Conservation (phyloP, 2,888 invertebrate species). For the Drosophila neonasuta region DNA sequence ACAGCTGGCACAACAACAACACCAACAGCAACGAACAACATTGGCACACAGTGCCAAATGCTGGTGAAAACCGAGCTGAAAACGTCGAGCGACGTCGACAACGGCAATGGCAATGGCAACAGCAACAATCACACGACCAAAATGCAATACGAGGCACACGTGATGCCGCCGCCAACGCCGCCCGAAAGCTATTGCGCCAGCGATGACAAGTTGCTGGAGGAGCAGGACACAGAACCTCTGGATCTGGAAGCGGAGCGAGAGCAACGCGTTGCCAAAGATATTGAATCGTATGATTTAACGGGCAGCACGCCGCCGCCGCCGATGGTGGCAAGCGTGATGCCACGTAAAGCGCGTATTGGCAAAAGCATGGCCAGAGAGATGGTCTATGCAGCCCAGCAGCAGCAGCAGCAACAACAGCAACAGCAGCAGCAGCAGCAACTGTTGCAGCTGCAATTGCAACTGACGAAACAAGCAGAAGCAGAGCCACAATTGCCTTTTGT, state of each 20-base stretch:
- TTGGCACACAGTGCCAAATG: slow-evolving; percentile 73
- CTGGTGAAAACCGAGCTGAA: slow-evolving; percentile 79
- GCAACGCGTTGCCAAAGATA: slow-evolving; percentile 43
- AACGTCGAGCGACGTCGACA: slow-evolving; percentile 50
- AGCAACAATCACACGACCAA: slow-evolving; percentile 60
- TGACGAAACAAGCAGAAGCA: slow-evolving; percentile 24
- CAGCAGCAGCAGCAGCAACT: slow-evolving; percentile 37
- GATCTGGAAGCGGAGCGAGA: slow-evolving; percentile 9
- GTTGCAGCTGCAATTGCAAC: slow-evolving; percentile 22
- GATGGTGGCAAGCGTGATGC: slow-evolving; percentile 49
- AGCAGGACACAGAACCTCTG: slow-evolving; percentile 45
- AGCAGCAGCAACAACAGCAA: slow-evolving; percentile 37
- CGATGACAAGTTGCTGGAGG: slow-evolving; percentile 77
- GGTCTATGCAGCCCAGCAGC: slow-evolving; percentile 77
- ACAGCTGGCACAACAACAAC: slow-evolving; percentile 52
- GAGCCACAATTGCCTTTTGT: slow-evolving; percentile 72
- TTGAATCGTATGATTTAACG: slow-evolving; percentile 79
- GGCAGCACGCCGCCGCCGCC: slow-evolving; percentile 85
- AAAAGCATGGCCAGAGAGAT: slow-evolving; percentile 87
- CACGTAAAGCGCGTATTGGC: slow-evolving; percentile 84
- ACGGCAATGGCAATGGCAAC: slow-evolving; percentile 57
- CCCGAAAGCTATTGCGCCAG: slow-evolving; percentile 79
- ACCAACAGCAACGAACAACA: slow-evolving; percentile 63
- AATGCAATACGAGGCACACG: slow-evolving; percentile 81
- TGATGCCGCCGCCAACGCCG: slow-evolving; percentile 80